Evolutionary conservation across 2,797 vertebrate species (phyloP).

Genomic region (Lepilemur ruficaudatus): DNA sequence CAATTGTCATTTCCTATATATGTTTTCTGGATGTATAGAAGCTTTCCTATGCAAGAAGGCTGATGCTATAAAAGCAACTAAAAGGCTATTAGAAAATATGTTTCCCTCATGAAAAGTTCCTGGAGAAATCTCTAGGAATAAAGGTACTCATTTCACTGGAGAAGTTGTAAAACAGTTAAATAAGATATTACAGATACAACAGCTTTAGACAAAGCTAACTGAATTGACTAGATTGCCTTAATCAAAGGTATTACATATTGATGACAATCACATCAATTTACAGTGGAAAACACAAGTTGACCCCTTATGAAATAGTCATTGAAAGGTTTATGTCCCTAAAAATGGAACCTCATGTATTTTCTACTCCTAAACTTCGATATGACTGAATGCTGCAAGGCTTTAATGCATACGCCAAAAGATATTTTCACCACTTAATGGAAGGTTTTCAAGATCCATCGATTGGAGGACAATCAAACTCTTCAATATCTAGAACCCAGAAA

Average conservation of each 20-base stretch:
- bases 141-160: background rate
- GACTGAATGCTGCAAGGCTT: background rate
- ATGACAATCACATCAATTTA: background rate
- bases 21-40: background rate
- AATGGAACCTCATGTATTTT: background rate
- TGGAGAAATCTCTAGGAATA: background rate
- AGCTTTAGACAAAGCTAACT: background rate
- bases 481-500: background rate
- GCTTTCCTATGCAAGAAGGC: background rate
- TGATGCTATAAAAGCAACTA: background rate
- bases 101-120: background rate
- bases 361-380: background rate
- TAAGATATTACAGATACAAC: background rate
- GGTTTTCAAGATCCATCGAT: background rate
- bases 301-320: background rate
- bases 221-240: background rate
- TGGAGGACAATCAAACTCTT: background rate
- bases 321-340: background rate
- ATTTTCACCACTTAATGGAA: background rate
- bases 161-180: background rate
- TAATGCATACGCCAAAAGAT: background rate
- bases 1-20: background rate
- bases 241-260: background rate
- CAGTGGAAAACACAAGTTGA: background rate
- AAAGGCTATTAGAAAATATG: background rate